Conservation (phyloP, 2,888 invertebrate species). For the Amblyjoppa proteus region DNA sequence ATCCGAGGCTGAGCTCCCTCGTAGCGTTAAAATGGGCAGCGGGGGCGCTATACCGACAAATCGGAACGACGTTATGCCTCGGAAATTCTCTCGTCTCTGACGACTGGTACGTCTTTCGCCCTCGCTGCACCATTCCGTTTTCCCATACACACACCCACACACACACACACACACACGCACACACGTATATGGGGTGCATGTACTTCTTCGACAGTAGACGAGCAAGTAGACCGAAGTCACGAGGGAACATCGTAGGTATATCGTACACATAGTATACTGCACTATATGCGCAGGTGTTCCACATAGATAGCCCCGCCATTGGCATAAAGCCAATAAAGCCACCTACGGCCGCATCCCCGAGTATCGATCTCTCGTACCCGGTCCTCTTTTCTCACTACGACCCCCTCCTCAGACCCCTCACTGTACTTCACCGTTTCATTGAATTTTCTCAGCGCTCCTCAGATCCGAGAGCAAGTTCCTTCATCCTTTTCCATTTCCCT, state of each 20-base stretch:
- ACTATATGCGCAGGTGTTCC: conserved; percentile 82
- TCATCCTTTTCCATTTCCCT: conserved; percentile 35
- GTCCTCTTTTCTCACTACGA: conserved; percentile 31
- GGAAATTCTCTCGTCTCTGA: conserved; percentile 51
- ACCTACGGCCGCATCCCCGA: conserved; percentile 75
- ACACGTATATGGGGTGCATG: neutral
- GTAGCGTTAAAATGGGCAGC: conserved; percentile 24
- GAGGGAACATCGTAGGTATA: conserved; percentile 47
- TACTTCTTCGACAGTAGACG: conserved; percentile 14
- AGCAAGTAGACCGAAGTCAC: conserved; percentile 56
- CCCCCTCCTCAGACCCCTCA: neutral
- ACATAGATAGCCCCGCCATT: conserved; percentile 82
- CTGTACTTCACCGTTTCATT: conserved; percentile 68
- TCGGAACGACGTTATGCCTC: conserved; percentile 47
- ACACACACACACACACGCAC: neutral
- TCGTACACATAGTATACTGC: conserved; percentile 26
- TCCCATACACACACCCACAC: neutral
- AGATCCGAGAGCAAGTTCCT: conserved; percentile 60
- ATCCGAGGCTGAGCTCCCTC: neutral
- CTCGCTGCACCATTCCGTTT: conserved; percentile 25
- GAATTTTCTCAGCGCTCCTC: conserved; percentile 65
- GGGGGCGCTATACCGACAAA: conserved; percentile 28
- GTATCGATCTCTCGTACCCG: conserved; percentile 70
- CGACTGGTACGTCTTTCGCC: conserved; percentile 31
- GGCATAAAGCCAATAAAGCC: conserved; percentile 83